These are phyloP conservation scores for Pegoplata infirma DNA, from an alignment of 2,888 invertebrate species.

Conservation along the genomic window DNA sequence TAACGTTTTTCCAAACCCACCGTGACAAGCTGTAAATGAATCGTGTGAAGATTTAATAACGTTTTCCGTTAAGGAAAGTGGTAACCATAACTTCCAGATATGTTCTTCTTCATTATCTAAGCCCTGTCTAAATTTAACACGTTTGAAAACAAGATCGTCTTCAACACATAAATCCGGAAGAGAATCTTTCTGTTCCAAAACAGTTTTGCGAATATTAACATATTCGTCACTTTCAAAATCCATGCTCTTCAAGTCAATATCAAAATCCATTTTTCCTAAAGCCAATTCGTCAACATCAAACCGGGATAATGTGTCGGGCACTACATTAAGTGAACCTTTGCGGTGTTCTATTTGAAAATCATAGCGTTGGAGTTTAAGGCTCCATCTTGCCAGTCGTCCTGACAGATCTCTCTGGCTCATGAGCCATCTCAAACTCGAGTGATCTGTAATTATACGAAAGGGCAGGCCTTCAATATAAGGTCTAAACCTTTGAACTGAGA, in stretches of 20 bases:
- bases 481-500: no score
- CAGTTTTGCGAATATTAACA: neutral
- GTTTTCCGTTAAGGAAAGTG: no score
- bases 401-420: no score
- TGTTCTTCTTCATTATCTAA: neutral
- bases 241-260: neutral
- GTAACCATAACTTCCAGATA: conserved; percentile 1
- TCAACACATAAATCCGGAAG: neutral
- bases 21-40: no score
- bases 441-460: no score
- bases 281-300: conserved; percentile 3
- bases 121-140: neutral
- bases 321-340: conserved; percentile 59
- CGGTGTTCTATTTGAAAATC: conserved; percentile 64
- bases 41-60: no score
- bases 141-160: neutral
- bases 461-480: no score
- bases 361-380: conserved; percentile 64
- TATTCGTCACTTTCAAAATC: neutral
- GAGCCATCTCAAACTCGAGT: no score
- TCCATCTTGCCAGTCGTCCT: no score
- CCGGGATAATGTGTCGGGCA: conserved; percentile 65
- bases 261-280: neutral
- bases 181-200: neutral
- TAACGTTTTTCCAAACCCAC: no score